phyloP scores from a whole-genome alignment of 2,888 invertebrate genomes.

The Electrophaes corylata region DNA sequence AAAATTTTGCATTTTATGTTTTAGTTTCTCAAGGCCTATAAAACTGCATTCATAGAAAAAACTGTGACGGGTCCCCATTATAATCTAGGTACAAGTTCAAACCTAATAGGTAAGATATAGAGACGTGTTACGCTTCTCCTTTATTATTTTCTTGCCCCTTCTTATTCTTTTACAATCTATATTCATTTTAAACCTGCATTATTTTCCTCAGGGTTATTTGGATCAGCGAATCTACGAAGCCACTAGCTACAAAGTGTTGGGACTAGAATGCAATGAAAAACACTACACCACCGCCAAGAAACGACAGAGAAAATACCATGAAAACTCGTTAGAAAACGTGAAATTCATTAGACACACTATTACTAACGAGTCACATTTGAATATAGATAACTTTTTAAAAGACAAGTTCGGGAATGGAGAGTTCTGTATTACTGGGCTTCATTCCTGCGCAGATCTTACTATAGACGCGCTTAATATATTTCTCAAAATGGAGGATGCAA shows the following conservation, averaged over 20 bases:
- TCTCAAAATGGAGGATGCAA: constrained; percentile 80
- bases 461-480: constrained; percentile 87
- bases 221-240: constrained; percentile 86
- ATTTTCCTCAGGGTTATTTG: constrained; percentile 86
- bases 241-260: constrained; percentile 86
- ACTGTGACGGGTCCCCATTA: too few relatives aligned
- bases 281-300: constrained; percentile 83
- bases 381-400: constrained; percentile 67
- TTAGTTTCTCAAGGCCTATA: too few relatives aligned
- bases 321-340: constrained; percentile 78
- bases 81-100: too few relatives aligned
- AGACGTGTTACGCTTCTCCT: too few relatives aligned
- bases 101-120: too few relatives aligned
- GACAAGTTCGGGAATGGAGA: constrained; percentile 62
- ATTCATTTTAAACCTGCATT: too few relatives aligned
- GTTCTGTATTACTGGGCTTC: constrained; percentile 85
- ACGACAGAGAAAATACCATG: constrained; percentile 83
- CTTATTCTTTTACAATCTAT: too few relatives aligned
- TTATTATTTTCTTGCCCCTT: too few relatives aligned
- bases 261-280: constrained; percentile 86
- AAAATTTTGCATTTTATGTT: too few relatives aligned
- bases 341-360: constrained; percentile 85
- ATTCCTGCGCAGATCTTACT: constrained; percentile 91
- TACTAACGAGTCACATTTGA: constrained; percentile 71
- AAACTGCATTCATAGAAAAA: too few relatives aligned